phyloP scores from a whole-genome alignment of 2,113 vertebrate species.

The Caracal caracal region DNA sequence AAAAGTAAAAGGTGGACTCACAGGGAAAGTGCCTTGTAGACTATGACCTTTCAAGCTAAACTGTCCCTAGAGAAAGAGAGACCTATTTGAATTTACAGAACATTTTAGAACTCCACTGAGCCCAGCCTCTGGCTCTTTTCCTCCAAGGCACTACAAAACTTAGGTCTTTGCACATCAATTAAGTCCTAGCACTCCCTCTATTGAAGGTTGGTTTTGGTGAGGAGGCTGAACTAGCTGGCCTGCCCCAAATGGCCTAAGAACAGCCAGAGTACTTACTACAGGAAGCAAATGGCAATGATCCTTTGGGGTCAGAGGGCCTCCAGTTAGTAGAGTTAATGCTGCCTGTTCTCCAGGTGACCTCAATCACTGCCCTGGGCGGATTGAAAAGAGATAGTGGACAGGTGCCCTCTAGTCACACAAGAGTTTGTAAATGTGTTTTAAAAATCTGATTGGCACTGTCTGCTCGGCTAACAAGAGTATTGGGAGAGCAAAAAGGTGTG shows the following conservation, averaged over 20 bases:
- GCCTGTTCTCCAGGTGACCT: neutral
- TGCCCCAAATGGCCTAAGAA: neutral
- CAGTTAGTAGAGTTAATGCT: neutral
- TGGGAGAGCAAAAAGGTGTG: neutral
- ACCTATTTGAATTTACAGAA: slow-evolving; percentile 56
- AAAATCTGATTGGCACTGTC: neutral
- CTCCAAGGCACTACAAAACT: slow-evolving; percentile 42
- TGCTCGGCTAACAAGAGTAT: neutral
- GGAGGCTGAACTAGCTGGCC: slow-evolving; percentile 22
- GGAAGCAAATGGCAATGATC: neutral
- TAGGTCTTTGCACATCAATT: slow-evolving; percentile 66
- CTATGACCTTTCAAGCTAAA: slow-evolving; percentile 62
- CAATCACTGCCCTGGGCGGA: neutral
- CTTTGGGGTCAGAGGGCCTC: neutral
- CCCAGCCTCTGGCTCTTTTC: slow-evolving; percentile 57
- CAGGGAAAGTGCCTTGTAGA: neutral
- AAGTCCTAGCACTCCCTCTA: slow-evolving; percentile 65
- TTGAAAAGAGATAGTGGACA: neutral
- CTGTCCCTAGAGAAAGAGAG: slow-evolving; percentile 27
- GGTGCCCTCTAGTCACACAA: neutral
- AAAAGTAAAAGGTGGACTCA: slow-evolving; percentile 9
- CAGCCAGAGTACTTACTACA: neutral
- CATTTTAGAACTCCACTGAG: slow-evolving; percentile 34
- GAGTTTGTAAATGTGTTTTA: slow-evolving; percentile 43
- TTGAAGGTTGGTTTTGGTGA: slow-evolving; percentile 71